These are phyloP conservation scores for Gobiocypris rarus DNA, from an alignment of 2,113 vertebrate species.

Conservation along the genomic window DNA sequence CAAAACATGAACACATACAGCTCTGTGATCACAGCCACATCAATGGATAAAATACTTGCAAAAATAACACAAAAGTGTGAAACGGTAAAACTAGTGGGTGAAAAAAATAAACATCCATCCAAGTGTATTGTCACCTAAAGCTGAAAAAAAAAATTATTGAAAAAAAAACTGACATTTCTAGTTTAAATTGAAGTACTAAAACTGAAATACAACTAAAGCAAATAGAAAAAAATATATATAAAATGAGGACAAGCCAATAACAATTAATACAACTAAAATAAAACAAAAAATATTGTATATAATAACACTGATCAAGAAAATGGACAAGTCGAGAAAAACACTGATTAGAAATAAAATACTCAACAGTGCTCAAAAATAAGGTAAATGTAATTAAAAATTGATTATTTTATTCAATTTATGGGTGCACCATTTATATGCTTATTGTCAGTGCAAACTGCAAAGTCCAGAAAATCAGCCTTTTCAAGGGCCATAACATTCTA, in stretches of 20 bases:
- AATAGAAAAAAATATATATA: not conserved
- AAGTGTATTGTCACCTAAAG: too few species aligned
- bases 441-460: not conserved
- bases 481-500: not conserved
- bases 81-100: not conserved
- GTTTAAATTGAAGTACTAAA: not conserved
- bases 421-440: not conserved
- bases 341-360: too few species aligned
- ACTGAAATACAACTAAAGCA: not conserved
- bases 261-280: not conserved
- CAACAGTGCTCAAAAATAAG: not conserved
- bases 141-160: not conserved
- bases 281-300: not conserved
- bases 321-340: not conserved
- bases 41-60: not conserved
- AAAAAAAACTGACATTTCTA: not conserved
- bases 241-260: not conserved
- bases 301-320: not conserved
- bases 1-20: not conserved
- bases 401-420: not conserved
- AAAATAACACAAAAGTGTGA: not conserved
- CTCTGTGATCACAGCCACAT: not conserved
- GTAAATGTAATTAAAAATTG: not conserved
- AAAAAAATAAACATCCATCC: not conserved
- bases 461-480: not conserved